These are phyloP conservation scores for Ips nitidus DNA, from an alignment of 1,140 invertebrate species.

Conservation along the genomic window DNA sequence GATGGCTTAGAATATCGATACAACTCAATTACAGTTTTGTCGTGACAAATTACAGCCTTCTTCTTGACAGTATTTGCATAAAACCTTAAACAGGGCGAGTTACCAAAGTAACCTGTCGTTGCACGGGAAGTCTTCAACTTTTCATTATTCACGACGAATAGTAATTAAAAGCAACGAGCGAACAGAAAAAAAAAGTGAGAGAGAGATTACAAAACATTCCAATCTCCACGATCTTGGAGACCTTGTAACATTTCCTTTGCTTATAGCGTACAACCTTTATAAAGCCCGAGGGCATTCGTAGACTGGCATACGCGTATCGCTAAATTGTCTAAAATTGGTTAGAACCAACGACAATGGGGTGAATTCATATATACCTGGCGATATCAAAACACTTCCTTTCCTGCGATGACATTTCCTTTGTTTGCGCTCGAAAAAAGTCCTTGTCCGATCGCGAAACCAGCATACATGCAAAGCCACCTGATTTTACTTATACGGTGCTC, in stretches of 20 bases:
- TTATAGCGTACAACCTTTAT: slow-evolving; percentile 41
- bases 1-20: too few relatives aligned
- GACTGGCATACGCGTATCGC: slow-evolving; percentile 18
- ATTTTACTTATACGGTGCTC: neutral
- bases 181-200: neutral
- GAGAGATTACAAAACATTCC: slow-evolving; percentile 43
- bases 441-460: neutral
- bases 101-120: too few relatives aligned
- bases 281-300: slow-evolving; percentile 40
- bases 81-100: too few relatives aligned
- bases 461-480: slow-evolving; percentile 1
- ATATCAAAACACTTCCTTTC: slow-evolving; percentile 8
- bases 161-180: slow-evolving; percentile 39
- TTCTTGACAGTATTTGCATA: too few relatives aligned
- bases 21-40: too few relatives aligned
- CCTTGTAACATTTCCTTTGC: slow-evolving; percentile 48
- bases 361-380: slow-evolving; percentile 23
- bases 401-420: neutral
- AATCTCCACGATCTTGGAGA: slow-evolving; percentile 47
- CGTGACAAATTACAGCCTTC: too few relatives aligned
- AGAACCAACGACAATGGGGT: slow-evolving; percentile 17
- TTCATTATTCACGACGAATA: slow-evolving; percentile 44
- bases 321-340: slow-evolving; percentile 40
- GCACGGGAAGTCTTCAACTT: slow-evolving; percentile 42
- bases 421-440: slow-evolving; percentile 2